phyloP scores from a whole-genome alignment of 2,888 invertebrate species.

The Tenthredo notha region DNA sequence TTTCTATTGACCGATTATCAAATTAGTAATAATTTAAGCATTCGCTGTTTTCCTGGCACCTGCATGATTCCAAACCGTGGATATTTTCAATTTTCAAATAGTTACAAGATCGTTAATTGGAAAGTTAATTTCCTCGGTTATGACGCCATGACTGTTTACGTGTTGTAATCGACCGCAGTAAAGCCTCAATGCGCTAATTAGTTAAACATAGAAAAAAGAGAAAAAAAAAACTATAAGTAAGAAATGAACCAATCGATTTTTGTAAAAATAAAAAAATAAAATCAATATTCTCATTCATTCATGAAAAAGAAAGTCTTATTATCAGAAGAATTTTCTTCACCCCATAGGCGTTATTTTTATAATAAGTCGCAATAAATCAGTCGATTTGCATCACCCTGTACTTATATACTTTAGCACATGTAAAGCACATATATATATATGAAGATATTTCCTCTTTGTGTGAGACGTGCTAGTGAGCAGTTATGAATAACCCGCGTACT shows the following conservation, averaged over 20 bases:
- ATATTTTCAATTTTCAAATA: neutral
- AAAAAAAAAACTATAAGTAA: neutral
- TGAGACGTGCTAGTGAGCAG: neutral
- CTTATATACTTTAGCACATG: neutral
- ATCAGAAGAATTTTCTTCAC: too few species aligned
- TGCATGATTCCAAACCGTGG: neutral
- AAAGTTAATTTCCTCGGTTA: neutral
- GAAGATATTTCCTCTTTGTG: neutral
- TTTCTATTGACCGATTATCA: too few species aligned
- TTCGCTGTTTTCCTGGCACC: neutral
- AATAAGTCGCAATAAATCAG: neutral
- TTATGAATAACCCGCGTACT: constrained; percentile 14
- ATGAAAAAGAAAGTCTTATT: neutral
- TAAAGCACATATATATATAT: neutral
- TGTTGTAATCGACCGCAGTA: neutral
- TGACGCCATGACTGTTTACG: neutral
- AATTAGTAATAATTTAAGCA: neutral
- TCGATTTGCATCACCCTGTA: neutral
- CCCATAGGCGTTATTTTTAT: neutral
- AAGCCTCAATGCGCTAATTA: neutral
- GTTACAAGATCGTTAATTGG: neutral
- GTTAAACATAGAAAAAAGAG: neutral
- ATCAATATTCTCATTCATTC: too few species aligned
- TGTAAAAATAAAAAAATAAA: neutral
- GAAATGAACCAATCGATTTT: neutral